Conservation (phyloP, 2,113 vertebrate genomes). For the Pantherophis guttatus region DNA sequence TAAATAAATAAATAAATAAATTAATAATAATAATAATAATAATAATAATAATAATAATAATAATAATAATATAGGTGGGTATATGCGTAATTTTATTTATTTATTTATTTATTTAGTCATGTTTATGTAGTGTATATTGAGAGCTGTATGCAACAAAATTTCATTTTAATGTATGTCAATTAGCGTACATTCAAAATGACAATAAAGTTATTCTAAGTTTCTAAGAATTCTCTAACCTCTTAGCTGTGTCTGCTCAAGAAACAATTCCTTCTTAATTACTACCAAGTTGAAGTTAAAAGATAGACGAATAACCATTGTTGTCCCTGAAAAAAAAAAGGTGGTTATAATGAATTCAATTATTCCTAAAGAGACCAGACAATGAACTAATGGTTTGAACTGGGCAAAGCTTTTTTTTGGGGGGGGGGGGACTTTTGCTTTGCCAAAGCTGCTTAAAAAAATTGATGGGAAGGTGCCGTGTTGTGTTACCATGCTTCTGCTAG, state of each 20-base stretch:
- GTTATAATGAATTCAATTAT: neutral
- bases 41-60: too few relatives aligned
- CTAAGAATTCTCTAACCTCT: neutral
- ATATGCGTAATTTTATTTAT: too few relatives aligned
- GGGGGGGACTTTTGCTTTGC: neutral
- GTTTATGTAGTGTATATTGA: too few relatives aligned
- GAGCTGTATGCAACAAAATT: too few relatives aligned
- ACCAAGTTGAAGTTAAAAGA: neutral
- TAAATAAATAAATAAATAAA: too few relatives aligned
- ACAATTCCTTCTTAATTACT: neutral
- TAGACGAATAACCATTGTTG: neutral
- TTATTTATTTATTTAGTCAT: too few relatives aligned
- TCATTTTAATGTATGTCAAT: too few relatives aligned
- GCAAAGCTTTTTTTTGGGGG: neutral
- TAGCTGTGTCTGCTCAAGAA: neutral
- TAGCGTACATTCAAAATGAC: too few relatives aligned
- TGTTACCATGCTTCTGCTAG: neutral
- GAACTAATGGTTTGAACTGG: neutral
- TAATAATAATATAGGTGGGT: too few relatives aligned
- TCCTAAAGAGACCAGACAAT: neutral
- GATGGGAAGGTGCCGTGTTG: neutral
- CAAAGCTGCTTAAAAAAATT: neutral
- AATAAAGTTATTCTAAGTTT: too few relatives aligned
- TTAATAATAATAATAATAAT: too few relatives aligned
- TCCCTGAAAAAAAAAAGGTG: neutral